phyloP scores from a whole-genome alignment of 2,888 invertebrate genomes.

The Calliphora vomitoria region DNA sequence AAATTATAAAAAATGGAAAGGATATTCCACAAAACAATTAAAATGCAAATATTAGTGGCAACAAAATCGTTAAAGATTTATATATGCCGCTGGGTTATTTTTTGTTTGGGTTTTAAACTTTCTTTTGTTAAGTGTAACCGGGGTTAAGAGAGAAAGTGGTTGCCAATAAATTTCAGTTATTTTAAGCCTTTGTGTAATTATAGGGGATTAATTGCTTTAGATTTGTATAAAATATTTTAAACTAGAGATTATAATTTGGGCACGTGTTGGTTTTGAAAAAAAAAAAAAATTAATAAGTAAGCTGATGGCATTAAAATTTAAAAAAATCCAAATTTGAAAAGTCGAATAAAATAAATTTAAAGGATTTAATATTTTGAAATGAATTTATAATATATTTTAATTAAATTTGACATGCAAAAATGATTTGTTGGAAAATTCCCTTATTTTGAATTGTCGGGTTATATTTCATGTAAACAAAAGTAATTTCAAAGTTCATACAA shows the following conservation, averaged over 20 bases:
- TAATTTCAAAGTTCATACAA: too few relatives aligned
- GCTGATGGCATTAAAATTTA: slow-evolving; percentile 36
- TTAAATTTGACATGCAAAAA: too few relatives aligned
- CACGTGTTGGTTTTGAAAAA: slow-evolving; percentile 42
- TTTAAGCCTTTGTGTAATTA: slow-evolving; percentile 63
- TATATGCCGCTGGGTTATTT: slow-evolving; percentile 20
- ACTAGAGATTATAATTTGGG: slow-evolving; percentile 47
- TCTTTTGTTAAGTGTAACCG: slow-evolving; percentile 5
- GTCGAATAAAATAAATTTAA: slow-evolving; percentile 18
- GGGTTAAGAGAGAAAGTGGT: slow-evolving; percentile 54
- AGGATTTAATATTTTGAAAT: too few relatives aligned
- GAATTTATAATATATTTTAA: too few relatives aligned
- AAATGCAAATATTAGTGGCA: slow-evolving; percentile 64
- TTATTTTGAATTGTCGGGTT: too few relatives aligned
- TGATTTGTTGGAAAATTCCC: too few relatives aligned
- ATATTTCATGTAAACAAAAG: too few relatives aligned
- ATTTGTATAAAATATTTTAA: slow-evolving; percentile 24
- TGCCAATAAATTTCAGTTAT: slow-evolving; percentile 55
- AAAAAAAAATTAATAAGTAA: slow-evolving; percentile 32
- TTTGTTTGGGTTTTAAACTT: not conserved
- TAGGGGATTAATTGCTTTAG: slow-evolving; percentile 51
- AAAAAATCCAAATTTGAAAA: slow-evolving; percentile 21
- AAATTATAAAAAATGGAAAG: too few relatives aligned
- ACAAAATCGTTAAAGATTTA: slow-evolving; percentile 47
- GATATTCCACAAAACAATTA: slow-evolving; percentile 52